phyloP scores from a whole-genome alignment of 2,797 vertebrate genomes.

The Scleropages formosus region DNA sequence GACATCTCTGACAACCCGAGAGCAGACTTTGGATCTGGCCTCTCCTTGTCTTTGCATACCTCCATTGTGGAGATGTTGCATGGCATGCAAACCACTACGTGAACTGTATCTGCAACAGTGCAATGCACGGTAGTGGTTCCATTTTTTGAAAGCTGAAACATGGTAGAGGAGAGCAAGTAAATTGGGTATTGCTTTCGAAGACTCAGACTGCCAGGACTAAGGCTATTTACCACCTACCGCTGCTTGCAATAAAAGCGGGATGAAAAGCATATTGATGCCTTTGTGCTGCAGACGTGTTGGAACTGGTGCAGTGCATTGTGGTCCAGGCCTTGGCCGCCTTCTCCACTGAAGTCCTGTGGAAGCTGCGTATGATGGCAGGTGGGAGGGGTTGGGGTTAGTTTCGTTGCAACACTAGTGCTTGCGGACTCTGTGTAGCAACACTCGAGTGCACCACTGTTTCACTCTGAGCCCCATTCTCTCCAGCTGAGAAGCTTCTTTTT shows the following conservation, averaged over 20 bases:
- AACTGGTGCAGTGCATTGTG: conserved; percentile 62
- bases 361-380: background rate
- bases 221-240: conserved; percentile 24
- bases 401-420: conserved; percentile 36
- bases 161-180: background rate
- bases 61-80: background rate
- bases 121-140: no score
- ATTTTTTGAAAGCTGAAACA: no score
- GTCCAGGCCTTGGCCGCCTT: conserved; percentile 49
- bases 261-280: conserved; percentile 24
- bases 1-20: conserved; percentile 40
- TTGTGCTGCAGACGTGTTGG: conserved; percentile 43
- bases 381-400: background rate
- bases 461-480: conserved; percentile 30
- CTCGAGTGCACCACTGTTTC: conserved; percentile 43
- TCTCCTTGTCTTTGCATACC: background rate
- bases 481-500: conserved; percentile 32
- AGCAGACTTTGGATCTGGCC: conserved; percentile 31
- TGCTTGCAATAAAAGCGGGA: conserved; percentile 23
- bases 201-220: conserved; percentile 9
- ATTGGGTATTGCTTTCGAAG: conserved; percentile 6
- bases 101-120: background rate
- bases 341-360: background rate
- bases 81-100: background rate
- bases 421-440: conserved; percentile 50